phyloP scores from a whole-genome alignment of 2,888 invertebrate genomes.

The Exocentrus adspersus region DNA sequence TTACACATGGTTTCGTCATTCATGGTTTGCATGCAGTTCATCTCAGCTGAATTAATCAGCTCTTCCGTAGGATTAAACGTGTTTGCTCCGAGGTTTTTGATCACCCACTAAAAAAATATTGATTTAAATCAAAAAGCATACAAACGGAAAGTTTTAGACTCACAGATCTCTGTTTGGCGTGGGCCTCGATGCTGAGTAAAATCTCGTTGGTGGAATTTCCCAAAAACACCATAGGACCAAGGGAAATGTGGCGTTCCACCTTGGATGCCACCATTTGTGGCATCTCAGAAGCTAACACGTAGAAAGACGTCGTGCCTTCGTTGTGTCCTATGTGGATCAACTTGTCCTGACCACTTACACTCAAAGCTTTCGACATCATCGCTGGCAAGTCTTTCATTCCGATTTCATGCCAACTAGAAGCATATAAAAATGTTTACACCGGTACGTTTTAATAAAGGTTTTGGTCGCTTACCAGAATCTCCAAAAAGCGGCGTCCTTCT shows the following conservation, averaged over 20 bases:
- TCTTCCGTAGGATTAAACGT: constrained; percentile 72
- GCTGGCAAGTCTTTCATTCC: constrained; percentile 80
- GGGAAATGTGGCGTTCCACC: constrained; percentile 68
- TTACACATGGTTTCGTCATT: constrained; percentile 66
- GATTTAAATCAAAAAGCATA: too few relatives aligned
- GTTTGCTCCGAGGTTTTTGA: constrained; percentile 65
- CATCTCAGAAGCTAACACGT: constrained; percentile 68
- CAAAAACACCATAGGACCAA: constrained; percentile 71
- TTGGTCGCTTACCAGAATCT: constrained; percentile 42
- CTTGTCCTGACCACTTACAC: constrained; percentile 66
- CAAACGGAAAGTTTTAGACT: constrained; percentile 3
- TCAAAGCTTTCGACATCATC: constrained; percentile 74
- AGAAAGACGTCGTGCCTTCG: constrained; percentile 71
- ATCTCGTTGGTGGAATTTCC: constrained; percentile 65
- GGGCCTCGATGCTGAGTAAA: constrained; percentile 61
- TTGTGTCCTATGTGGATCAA: constrained; percentile 77
- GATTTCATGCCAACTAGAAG: constrained; percentile 75
- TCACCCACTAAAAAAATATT: constrained; percentile 62
- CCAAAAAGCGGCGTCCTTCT: constrained; percentile 59
- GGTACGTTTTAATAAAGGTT: background rate
- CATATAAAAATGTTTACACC: too few relatives aligned
- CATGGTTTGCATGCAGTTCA: constrained; percentile 34
- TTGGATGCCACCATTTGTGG: constrained; percentile 72
- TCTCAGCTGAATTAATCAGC: constrained; percentile 66
- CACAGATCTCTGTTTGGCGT: constrained; percentile 48